phyloP scores from a whole-genome alignment of 2,797 vertebrate genomes.

The Margarornis squamiger region DNA sequence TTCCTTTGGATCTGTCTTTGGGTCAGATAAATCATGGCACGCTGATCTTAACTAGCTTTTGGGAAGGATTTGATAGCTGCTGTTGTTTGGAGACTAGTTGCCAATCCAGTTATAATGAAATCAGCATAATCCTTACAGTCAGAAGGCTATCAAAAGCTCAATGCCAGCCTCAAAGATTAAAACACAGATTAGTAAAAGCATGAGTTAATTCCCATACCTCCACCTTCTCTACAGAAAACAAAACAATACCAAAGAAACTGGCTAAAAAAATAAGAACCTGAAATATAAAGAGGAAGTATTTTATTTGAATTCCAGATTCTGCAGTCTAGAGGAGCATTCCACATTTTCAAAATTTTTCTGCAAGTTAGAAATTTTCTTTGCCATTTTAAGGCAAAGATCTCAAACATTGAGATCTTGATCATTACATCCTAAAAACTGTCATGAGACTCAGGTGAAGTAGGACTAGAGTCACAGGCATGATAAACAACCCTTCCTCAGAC shows the following conservation, averaged over 20 bases:
- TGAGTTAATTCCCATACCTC: accelerated
- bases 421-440: neutral
- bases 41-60: neutral
- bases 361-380: neutral
- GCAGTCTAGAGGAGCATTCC: neutral
- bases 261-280: neutral
- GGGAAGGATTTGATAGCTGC: neutral
- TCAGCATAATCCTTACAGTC: neutral
- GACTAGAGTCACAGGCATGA: neutral
- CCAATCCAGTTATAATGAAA: neutral
- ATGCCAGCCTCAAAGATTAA: neutral
- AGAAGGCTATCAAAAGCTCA: neutral
- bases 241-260: neutral
- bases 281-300: neutral
- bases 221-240: neutral
- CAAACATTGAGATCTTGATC: neutral
- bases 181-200: neutral
- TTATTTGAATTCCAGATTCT: neutral
- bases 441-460: slow-evolving; percentile 16
- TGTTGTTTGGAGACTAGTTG: neutral
- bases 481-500: neutral
- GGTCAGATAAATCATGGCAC: neutral
- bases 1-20: neutral
- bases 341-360: neutral
- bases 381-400: neutral